Evolutionary conservation across 1,140 invertebrate genomes (phyloP).

Genomic region (Aphelenchoides besseyi): DNA sequence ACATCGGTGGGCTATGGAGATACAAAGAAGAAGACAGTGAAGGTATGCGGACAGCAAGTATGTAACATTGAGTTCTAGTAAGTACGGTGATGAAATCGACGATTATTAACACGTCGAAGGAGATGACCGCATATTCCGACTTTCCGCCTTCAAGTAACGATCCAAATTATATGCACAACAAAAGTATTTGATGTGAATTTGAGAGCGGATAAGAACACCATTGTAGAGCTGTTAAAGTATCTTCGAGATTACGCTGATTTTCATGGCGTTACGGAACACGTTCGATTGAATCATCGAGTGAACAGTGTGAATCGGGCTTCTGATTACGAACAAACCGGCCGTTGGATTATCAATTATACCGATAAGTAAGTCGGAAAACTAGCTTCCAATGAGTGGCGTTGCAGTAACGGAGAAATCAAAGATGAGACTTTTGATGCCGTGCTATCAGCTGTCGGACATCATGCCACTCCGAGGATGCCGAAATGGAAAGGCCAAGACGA

Average conservation of each 20-base stretch:
- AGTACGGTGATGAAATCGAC: conserved; percentile 62
- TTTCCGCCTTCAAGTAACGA: conserved; percentile 64
- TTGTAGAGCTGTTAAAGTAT: conserved; percentile 23
- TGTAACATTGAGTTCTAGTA: not conserved
- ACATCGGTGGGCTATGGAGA: conserved; percentile 63
- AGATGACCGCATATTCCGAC: conserved; percentile 66
- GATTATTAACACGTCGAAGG: conserved; percentile 66
- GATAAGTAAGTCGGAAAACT: conserved; percentile 7
- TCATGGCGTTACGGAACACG: conserved; percentile 13
- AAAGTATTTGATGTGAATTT: not conserved
- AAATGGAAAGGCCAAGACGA: conserved; percentile 56
- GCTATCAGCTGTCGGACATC: conserved; percentile 61
- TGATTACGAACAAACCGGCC: conserved; percentile 24
- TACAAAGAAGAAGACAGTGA: conserved; percentile 43
- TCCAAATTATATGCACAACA: conserved; percentile 65
- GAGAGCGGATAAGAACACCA: not conserved
- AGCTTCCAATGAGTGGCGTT: not conserved
- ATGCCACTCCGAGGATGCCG: conserved; percentile 59
- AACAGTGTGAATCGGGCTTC: conserved; percentile 2
- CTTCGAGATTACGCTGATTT: conserved; percentile 24
- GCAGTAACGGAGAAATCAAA: conserved; percentile 24
- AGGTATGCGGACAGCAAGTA: not conserved
- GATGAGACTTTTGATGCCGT: conserved; percentile 64
- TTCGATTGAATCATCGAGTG: conserved; percentile 23
- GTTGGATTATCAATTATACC: conserved; percentile 16